Conservation (phyloP, 2,797 vertebrate species). For the Hydrophis major region DNA sequence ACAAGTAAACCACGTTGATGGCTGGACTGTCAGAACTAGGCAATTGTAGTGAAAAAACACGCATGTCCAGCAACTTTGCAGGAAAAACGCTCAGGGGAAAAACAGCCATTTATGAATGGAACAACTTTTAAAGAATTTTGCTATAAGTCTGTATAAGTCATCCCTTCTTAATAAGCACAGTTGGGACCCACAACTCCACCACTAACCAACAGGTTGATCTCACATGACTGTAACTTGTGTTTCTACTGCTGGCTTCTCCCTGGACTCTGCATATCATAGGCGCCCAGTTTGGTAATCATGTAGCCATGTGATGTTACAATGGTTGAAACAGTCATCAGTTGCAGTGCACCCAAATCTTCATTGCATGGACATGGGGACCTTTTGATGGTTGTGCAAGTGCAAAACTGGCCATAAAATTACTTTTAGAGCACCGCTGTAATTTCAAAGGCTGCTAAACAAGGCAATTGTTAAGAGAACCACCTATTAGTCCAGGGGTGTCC, state of each 20-base stretch:
- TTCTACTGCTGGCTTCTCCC: not conserved
- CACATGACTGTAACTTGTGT: not conserved
- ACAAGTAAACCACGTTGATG: not conserved
- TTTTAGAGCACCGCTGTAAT: not conserved
- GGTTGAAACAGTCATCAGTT: not conserved
- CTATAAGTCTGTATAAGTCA: not conserved
- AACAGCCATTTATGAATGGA: not conserved
- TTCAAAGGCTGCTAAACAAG: not conserved
- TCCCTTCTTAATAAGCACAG: not conserved
- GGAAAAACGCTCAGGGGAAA: not conserved
- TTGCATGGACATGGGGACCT: not conserved
- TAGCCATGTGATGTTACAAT: not conserved
- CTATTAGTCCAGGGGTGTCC: not conserved
- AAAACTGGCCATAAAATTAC: not conserved
- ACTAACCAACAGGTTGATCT: not conserved
- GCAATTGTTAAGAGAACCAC: not conserved
- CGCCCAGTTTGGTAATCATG: not conserved
- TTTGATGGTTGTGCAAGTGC: not conserved
- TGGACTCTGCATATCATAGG: not conserved
- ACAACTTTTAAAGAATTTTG: not conserved
- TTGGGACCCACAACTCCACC: not conserved
- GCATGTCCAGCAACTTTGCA: not conserved
- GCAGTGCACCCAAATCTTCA: not conserved
- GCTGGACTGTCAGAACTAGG: not conserved
- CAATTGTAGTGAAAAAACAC: not conserved